phyloP scores from a whole-genome alignment of 2,797 vertebrate genomes.

The Valencia hispanica region DNA sequence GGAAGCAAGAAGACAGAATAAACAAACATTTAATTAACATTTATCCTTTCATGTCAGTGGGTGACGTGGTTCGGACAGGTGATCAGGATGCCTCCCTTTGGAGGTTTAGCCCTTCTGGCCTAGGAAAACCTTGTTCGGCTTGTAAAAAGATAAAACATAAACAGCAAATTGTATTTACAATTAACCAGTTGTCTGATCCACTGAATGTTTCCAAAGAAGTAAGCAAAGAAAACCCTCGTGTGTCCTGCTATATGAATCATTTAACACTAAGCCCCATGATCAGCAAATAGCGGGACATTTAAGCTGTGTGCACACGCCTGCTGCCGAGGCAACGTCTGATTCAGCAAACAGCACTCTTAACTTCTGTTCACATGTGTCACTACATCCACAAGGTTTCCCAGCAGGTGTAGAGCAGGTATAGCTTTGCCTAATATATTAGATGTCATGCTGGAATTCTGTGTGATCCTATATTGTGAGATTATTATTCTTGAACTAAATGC shows the following conservation, averaged over 20 bases:
- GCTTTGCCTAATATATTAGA: not conserved
- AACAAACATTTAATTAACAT: not conserved
- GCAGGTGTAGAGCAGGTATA: not conserved
- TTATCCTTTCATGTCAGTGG: not conserved
- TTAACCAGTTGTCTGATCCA: not conserved
- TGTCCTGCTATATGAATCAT: slow-evolving; percentile 48
- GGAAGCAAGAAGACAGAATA: too few species aligned
- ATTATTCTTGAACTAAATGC: not conserved
- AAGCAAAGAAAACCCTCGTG: slow-evolving; percentile 20
- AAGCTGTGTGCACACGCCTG: slow-evolving; percentile 26
- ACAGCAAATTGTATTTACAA: not conserved
- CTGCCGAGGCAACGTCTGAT: slow-evolving; percentile 9
- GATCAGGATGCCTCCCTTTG: not conserved
- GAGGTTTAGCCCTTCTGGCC: not conserved
- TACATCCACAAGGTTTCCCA: not conserved
- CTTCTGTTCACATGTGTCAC: not conserved
- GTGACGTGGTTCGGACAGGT: not conserved
- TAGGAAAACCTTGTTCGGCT: not conserved
- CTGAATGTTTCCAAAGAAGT: not conserved
- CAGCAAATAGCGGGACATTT: slow-evolving; percentile 43
- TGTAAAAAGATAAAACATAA: not conserved
- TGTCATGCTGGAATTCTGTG: not conserved
- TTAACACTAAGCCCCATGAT: slow-evolving; percentile 15
- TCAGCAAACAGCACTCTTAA: slow-evolving; percentile 11
- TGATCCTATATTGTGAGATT: not conserved